phyloP scores from a whole-genome alignment of 2,797 vertebrate genomes.

The Sebastolobus alascanus region DNA sequence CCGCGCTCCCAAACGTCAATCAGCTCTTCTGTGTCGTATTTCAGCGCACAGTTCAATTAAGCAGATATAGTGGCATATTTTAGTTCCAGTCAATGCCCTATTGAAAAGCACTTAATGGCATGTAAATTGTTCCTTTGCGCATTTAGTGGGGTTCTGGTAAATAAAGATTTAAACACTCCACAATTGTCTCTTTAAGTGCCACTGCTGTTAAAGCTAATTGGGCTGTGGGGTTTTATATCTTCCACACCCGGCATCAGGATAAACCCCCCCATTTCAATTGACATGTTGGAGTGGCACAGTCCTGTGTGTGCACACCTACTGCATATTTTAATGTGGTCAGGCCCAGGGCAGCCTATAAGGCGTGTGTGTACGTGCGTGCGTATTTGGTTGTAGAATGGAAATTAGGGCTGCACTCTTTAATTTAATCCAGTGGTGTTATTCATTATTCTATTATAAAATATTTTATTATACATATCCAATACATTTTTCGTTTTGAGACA shows the following conservation, averaged over 20 bases:
- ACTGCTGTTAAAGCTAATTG: slow-evolving; percentile 93
- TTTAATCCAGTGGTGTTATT: slow-evolving; percentile 12
- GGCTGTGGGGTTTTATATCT: slow-evolving; percentile 89
- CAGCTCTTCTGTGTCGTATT: slow-evolving; percentile 83
- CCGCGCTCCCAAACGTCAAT: slow-evolving; percentile 78
- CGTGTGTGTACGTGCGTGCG: not conserved
- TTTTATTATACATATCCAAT: not conserved
- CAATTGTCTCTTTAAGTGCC: slow-evolving; percentile 93
- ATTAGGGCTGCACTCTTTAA: not conserved
- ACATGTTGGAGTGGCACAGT: slow-evolving; percentile 56
- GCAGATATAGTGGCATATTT: slow-evolving; percentile 93
- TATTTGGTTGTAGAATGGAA: not conserved
- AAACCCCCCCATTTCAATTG: slow-evolving; percentile 65
- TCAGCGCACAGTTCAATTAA: slow-evolving; percentile 94
- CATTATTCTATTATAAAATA: not conserved
- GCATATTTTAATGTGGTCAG: slow-evolving; percentile 45
- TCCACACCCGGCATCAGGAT: slow-evolving; percentile 80
- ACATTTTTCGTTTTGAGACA: slow-evolving; percentile 7
- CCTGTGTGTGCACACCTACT: slow-evolving; percentile 40
- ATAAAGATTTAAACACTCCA: slow-evolving; percentile 95
- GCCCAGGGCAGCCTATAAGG: slow-evolving; percentile 13
- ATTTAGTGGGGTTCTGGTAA: slow-evolving; percentile 93
- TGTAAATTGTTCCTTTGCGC: slow-evolving; percentile 93
- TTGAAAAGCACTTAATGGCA: slow-evolving; percentile 98
- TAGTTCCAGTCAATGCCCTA: slow-evolving; percentile 97